Percentiles rank a stretch among this genome's conserved stretches.
Evolutionary conservation across 2,888 invertebrate genomes (phyloP).

Genomic region (Drosophila parthenogenetica): DNA sequence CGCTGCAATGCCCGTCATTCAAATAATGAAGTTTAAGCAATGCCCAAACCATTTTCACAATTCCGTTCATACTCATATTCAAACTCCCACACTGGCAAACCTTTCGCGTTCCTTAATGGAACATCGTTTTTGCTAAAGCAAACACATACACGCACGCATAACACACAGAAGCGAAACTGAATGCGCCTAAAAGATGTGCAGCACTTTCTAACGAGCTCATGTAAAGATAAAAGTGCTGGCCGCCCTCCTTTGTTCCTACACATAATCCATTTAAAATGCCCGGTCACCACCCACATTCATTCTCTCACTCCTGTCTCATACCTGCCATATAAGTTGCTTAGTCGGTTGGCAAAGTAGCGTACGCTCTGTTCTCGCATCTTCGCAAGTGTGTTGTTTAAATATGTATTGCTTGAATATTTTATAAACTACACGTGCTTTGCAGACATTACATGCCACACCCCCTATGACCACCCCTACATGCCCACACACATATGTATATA

Average conservation of each 20-base stretch:
- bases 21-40: slow-evolving; percentile 5
- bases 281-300: background rate
- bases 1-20: slow-evolving; percentile 48
- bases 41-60: slow-evolving; percentile 24
- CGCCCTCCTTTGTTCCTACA: slow-evolving; percentile 26
- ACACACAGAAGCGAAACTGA: slow-evolving; percentile 1
- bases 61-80: background rate
- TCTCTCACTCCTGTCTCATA: too few species aligned
- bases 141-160: slow-evolving; percentile 12
- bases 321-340: slow-evolving; percentile 4
- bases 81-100: background rate
- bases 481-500: slow-evolving; percentile 4
- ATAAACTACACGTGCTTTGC: slow-evolving; percentile 56
- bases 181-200: slow-evolving; percentile 41
- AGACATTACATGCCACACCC: slow-evolving; percentile 32
- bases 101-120: slow-evolving; percentile 10
- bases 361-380: slow-evolving; percentile 2
- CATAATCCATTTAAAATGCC: background rate
- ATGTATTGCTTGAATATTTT: slow-evolving; percentile 65
- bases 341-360: slow-evolving; percentile 17
- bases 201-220: slow-evolving; percentile 24
- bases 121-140: slow-evolving; percentile 35
- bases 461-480: background rate
- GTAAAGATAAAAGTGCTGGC: slow-evolving; percentile 40
- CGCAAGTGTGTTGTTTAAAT: slow-evolving; percentile 51